Conservation (phyloP, 2,113 vertebrate genomes). For the Salvelinus fontinalis region DNA sequence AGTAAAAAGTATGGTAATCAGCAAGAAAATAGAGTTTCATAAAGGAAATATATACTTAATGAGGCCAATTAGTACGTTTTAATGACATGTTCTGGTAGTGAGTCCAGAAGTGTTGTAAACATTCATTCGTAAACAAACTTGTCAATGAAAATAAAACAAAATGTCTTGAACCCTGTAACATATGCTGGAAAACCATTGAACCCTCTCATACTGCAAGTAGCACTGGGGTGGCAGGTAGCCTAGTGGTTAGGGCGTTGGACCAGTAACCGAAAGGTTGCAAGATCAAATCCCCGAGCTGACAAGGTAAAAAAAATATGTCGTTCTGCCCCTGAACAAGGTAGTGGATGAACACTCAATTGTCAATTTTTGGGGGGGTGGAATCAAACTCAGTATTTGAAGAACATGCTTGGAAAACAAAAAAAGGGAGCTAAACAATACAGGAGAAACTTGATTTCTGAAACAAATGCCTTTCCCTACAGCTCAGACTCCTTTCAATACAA, state of each 20-base stretch:
- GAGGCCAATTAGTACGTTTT: neutral
- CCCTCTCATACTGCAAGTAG: neutral
- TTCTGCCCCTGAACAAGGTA: too few species aligned
- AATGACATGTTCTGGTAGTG: constrained; percentile 32
- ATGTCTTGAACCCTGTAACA: neutral
- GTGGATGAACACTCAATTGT: constrained; percentile 46
- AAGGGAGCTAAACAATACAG: neutral
- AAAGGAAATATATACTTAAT: neutral
- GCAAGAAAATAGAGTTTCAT: neutral
- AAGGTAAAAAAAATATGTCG: too few species aligned
- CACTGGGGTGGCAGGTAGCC: too few species aligned
- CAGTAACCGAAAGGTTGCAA: too few species aligned
- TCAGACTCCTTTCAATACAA: constrained; percentile 13
- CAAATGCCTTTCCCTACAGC: neutral
- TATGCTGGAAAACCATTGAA: constrained; percentile 13
- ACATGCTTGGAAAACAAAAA: neutral
- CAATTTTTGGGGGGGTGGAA: constrained; percentile 10
- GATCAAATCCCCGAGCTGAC: too few species aligned
- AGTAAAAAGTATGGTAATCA: neutral
- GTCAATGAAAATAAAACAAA: neutral
- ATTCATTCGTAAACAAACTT: constrained; percentile 1
- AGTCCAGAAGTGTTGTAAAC: constrained; percentile 24
- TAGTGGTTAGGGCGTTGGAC: too few species aligned
- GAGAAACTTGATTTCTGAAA: neutral
- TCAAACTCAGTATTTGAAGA: constrained; percentile 3